phyloP scores from a whole-genome alignment of 2,113 vertebrate genomes.

The Pollimyrus isidori region DNA sequence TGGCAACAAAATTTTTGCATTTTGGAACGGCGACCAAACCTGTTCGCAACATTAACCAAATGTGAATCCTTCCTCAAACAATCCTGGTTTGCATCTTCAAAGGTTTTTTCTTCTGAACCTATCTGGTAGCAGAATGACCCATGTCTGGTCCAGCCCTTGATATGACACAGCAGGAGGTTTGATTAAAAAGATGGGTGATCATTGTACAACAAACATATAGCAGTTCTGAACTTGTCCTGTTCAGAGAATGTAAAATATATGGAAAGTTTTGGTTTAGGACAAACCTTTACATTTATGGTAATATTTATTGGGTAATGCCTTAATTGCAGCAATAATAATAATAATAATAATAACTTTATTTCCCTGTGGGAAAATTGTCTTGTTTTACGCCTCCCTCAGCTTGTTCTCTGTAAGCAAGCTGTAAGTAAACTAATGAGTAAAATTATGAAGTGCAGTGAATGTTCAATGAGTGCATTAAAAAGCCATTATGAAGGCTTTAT shows the following conservation, averaged over 20 bases:
- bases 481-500: not conserved
- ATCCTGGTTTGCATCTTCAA: slow-evolving; percentile 72
- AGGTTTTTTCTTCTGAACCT: slow-evolving; percentile 66
- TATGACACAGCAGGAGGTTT: slow-evolving; percentile 14
- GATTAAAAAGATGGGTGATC: not conserved
- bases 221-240: not conserved
- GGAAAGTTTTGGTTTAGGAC: not conserved
- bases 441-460: not conserved
- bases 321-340: not conserved
- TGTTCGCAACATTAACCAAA: slow-evolving; percentile 68
- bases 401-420: not conserved
- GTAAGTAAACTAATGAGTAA: not conserved
- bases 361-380: no score
- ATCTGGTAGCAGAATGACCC: slow-evolving; percentile 80
- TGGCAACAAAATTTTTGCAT: no score
- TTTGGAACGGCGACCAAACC: not conserved
- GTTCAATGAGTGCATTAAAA: not conserved
- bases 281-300: not conserved
- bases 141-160: slow-evolving; percentile 81
- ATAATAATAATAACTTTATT: no score
- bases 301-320: not conserved
- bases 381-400: no score
- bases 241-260: not conserved
- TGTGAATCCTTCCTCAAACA: slow-evolving; percentile 64
- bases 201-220: not conserved